Percentiles rank a stretch among this genome's conserved stretches.
Conservation (phyloP, 2,797 vertebrate genomes). For the Otolemur crassicaudatus region DNA sequence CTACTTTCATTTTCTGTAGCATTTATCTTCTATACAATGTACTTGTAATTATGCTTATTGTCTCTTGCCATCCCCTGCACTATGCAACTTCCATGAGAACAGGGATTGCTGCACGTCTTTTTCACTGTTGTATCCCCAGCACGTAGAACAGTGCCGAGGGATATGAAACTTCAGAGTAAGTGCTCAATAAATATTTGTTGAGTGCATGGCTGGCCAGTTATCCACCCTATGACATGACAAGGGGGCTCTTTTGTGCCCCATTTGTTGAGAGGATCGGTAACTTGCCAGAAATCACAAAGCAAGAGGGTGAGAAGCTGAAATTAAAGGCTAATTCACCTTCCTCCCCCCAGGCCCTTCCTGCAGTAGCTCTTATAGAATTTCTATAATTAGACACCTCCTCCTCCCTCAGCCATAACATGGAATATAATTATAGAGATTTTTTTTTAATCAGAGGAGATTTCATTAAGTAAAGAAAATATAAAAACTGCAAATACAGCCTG, state of each 20-base stretch:
- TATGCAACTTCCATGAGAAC: neutral
- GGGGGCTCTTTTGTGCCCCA: neutral
- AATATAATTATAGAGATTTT: conserved; percentile 60
- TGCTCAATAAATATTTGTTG: neutral
- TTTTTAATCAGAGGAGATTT: conserved; percentile 66
- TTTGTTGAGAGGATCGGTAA: neutral
- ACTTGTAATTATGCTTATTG: neutral
- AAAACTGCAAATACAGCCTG: conserved; percentile 68
- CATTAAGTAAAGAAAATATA: conserved; percentile 78
- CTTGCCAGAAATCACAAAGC: neutral
- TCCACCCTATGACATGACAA: rapidly evolving
- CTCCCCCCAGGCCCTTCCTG: neutral
- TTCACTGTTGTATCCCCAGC: neutral
- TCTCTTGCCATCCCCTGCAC: neutral
- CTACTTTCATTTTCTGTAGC: neutral
- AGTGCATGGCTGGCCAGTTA: neutral
- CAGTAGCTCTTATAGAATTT: neutral
- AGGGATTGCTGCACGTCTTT: neutral
- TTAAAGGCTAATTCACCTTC: neutral
- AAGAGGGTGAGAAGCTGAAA: neutral
- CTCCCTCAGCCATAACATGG: conserved; percentile 40
- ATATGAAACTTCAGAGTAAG: neutral
- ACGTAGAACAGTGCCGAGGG: neutral
- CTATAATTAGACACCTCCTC: neutral
- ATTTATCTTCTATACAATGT: neutral